phyloP scores from a whole-genome alignment of 2,888 invertebrate genomes.

The Drosophila algonquin region DNA sequence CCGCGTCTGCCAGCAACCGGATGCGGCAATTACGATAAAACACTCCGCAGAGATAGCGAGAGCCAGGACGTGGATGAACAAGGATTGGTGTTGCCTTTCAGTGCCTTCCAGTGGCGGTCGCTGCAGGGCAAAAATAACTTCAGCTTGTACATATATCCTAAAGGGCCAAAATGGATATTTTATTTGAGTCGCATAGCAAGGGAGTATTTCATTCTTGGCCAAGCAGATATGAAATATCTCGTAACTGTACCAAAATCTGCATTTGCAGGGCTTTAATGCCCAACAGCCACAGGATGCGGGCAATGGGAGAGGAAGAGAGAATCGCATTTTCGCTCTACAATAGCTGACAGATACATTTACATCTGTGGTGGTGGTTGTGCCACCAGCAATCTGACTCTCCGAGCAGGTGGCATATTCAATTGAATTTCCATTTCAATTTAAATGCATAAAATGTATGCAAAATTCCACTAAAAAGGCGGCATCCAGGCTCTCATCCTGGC shows the following conservation, averaged over 20 bases:
- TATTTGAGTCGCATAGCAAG: background rate
- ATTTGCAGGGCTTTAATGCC: background rate
- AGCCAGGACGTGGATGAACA: background rate
- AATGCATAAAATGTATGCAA: slow-evolving; percentile 26
- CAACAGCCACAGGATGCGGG: background rate
- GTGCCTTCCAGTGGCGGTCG: no score
- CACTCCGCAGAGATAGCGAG: background rate
- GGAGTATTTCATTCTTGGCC: no score
- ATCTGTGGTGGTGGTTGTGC: background rate
- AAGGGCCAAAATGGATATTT: background rate
- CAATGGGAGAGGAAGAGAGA: background rate
- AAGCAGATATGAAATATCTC: background rate
- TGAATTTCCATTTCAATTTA: slow-evolving; percentile 30
- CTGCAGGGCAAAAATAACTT: background rate
- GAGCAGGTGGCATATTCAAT: slow-evolving; percentile 3
- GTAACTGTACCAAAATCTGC: background rate
- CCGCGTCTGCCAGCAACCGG: background rate
- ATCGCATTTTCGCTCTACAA: background rate
- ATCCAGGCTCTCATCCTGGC: background rate
- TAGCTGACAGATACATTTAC: slow-evolving; percentile 10
- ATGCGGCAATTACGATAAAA: background rate
- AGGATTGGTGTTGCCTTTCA: no score
- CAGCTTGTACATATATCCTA: no score
- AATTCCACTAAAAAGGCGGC: slow-evolving; percentile 17
- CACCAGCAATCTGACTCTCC: background rate